Conservation (phyloP, 2,797 vertebrate genomes). For the Microtus agrestis region DNA sequence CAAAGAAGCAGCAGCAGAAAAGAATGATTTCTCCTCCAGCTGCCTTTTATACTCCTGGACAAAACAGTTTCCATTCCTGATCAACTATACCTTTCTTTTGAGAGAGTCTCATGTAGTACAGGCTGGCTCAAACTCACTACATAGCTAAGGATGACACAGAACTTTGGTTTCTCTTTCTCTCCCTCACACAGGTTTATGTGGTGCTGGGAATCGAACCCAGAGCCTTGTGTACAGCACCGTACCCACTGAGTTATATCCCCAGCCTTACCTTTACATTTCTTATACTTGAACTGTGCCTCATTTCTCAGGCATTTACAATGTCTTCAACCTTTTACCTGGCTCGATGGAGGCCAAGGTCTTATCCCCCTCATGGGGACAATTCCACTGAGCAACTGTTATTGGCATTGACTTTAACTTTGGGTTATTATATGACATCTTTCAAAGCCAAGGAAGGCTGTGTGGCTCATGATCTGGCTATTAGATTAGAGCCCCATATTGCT, state of each 20-base stretch:
- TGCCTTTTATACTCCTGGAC: neutral
- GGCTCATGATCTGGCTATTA: constrained; percentile 11
- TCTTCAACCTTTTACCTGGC: neutral
- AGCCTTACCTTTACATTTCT: neutral
- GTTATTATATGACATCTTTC: constrained; percentile 52
- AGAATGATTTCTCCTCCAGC: neutral
- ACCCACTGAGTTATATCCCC: neutral
- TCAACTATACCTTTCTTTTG: neutral
- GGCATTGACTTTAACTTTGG: constrained; percentile 35
- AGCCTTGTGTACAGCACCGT: neutral
- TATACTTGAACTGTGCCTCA: constrained; percentile 53
- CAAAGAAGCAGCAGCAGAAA: neutral
- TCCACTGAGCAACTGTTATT: constrained; percentile 36
- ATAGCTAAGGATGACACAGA: neutral
- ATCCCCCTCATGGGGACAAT: constrained; percentile 37
- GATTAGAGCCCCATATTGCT: constrained; percentile 16
- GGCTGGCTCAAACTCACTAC: neutral
- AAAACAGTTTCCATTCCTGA: neutral
- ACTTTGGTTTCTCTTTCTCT: neutral
- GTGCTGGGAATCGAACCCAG: neutral
- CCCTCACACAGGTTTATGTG: neutral
- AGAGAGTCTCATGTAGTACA: neutral
- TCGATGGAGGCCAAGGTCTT: constrained; percentile 43
- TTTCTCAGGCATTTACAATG: constrained; percentile 47
- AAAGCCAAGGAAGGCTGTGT: neutral